Base-by-base conservation (phyloP, 37 sponge, comb jelly and placozoan genomes). In the Hormiphora californensis region DNA sequence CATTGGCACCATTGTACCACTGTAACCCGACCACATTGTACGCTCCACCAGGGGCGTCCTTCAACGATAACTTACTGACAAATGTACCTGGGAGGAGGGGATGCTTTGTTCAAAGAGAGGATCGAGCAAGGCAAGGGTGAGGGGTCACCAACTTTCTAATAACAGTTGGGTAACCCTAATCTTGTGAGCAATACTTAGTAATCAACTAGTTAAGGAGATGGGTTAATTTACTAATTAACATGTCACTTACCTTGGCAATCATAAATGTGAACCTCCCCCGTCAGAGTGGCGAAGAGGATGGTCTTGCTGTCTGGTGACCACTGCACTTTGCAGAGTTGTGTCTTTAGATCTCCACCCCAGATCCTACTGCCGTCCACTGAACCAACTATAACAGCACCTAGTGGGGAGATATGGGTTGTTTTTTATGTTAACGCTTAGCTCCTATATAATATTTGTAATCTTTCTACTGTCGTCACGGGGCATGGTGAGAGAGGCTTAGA, bases 311-410 rank as follows among this genome's bases (percentile, higher is more conserved):
- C 92, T 11, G 96, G 96, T 22, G 96, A 94, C 96, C 96, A 96
- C 86, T 90, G 69, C 40, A 91, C 54, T 3, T 38, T 78, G 86
- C 85, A 73, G 28, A 54, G 23, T 12, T 51, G 68, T 30, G 44
- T 44, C 73, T 92, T 94, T 39, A 96, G 67, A 44, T 96, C 96
- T 87, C 94, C 94, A 8, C 93, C 96, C 96, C 96, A 96, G 40
- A 96, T 69, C 34, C 96, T 86, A 85, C 89, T 92, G 12, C 96
- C 96, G 85, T 92, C 96, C 54, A 96, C 94, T 37, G 94, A 90
- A 9, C 96, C 96, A 1, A 96, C 94, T 40, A 96, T 96, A 17
- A 96, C 92, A 2, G 93, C 94, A 32, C 94, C 93, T 93, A 54
- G 8, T 39, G 54, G 55, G 12, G 39, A 2, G 51, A 8, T 17